A percentile compares a stretch with the other conserved stretches of the same genome.
Conservation (phyloP, 2,797 vertebrate genomes). For the Falco biarmicus region DNA sequence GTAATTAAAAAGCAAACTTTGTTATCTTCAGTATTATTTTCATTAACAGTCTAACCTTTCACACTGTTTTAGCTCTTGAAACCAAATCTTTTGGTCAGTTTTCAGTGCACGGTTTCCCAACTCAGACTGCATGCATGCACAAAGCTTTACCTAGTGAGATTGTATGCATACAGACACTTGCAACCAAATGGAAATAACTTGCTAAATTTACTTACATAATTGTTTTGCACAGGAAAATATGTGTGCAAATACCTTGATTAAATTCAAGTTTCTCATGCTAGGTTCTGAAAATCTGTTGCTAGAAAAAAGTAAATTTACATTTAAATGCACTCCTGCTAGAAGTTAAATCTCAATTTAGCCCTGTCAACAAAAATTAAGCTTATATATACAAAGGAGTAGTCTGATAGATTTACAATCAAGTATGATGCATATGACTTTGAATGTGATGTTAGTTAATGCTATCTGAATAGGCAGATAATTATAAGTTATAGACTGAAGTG, state of each 20-base stretch:
- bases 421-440: slow-evolving; percentile 61
- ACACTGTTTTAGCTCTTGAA: background rate
- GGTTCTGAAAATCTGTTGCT: slow-evolving; percentile 59
- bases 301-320: slow-evolving; percentile 72
- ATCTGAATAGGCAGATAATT: slow-evolving; percentile 65
- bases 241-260: slow-evolving; percentile 58
- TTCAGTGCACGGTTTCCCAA: background rate
- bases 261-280: slow-evolving; percentile 49
- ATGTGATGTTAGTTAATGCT: slow-evolving; percentile 58
- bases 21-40: background rate
- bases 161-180: background rate
- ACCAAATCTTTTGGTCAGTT: background rate
- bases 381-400: slow-evolving; percentile 55
- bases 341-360: slow-evolving; percentile 74
- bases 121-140: background rate
- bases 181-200: background rate
- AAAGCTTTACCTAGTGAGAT: background rate
- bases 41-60: background rate
- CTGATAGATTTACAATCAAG: slow-evolving; percentile 56
- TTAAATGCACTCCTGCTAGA: slow-evolving; percentile 66
- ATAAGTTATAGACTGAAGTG: slow-evolving; percentile 42
- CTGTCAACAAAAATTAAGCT: slow-evolving; percentile 76
- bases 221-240: slow-evolving; percentile 54
- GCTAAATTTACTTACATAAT: slow-evolving; percentile 4
- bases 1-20: background rate